phyloP scores from a whole-genome alignment of 2,113 vertebrate genomes.

The Uria lomvia region DNA sequence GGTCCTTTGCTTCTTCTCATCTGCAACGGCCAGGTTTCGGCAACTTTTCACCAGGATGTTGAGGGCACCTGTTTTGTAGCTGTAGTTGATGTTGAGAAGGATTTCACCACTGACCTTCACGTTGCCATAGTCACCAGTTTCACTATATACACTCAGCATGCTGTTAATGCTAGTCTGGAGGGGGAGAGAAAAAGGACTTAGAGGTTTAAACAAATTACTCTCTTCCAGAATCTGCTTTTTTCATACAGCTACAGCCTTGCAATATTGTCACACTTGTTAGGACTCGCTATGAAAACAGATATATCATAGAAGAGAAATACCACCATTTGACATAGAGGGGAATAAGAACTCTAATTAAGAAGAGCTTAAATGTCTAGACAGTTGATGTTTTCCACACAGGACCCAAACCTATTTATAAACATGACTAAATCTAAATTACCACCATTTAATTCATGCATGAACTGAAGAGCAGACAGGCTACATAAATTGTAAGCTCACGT shows the following conservation, averaged over 20 bases:
- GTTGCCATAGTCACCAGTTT: constrained; percentile 94
- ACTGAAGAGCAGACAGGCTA: neutral
- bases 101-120: constrained; percentile 93
- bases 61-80: constrained; percentile 95
- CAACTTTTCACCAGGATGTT: constrained; percentile 91
- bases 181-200: neutral
- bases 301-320: neutral
- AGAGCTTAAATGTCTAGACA: neutral
- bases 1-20: constrained; percentile 91
- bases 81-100: constrained; percentile 88
- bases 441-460: neutral
- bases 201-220: neutral
- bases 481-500: neutral
- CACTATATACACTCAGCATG: constrained; percentile 94
- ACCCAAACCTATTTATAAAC: neutral
- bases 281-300: neutral
- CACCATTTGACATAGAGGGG: neutral
- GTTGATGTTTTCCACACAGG: neutral
- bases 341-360: neutral
- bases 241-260: neutral
- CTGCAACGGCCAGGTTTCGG: constrained; percentile 89
- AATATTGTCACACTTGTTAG: neutral
- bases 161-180: constrained; percentile 94
- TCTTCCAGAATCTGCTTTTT: neutral
- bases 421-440: neutral